Evolutionary conservation across 1,140 invertebrate genomes (phyloP).

Genomic region (Drosophila yakuba): DNA sequence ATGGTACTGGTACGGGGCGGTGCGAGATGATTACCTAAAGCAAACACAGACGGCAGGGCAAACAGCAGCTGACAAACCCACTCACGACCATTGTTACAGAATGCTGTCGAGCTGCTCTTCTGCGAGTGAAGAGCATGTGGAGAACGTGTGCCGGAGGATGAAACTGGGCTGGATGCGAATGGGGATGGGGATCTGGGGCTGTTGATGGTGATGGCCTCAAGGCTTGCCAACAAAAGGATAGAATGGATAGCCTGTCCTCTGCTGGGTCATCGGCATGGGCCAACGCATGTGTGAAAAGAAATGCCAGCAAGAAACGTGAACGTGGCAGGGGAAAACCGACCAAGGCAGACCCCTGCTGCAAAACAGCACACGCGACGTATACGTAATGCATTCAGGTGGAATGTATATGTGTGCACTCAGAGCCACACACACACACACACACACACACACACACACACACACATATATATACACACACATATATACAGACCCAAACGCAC

Average conservation of each 20-base stretch:
- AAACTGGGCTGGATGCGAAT: conserved; percentile 9
- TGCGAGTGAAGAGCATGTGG: conserved; percentile 23
- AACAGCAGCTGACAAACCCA: conserved; percentile 58
- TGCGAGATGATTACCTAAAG: conserved; percentile 78
- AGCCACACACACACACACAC: conserved; percentile 1
- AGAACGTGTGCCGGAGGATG: background rate
- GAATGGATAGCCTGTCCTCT: conserved; percentile 40
- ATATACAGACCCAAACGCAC: background rate
- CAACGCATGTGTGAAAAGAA: conserved; percentile 75
- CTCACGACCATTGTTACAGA: conserved; percentile 66
- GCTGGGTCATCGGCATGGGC: conserved; percentile 38
- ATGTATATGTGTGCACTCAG: conserved; percentile 59
- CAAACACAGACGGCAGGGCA: conserved; percentile 76
- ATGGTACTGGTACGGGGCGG: conserved; percentile 19
- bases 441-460: background rate
- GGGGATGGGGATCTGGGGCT: background rate
- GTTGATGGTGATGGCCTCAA: conserved; percentile 61
- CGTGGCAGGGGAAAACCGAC: conserved; percentile 10
- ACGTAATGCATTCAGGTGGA: conserved; percentile 68
- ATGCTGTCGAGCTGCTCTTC: conserved; percentile 40
- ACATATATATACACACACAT: background rate
- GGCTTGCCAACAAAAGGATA: conserved; percentile 68
- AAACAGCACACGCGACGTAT: conserved; percentile 53
- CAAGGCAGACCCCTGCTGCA: conserved; percentile 3
- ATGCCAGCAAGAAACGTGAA: conserved; percentile 10